Evolutionary conservation across 1,140 invertebrate genomes (phyloP), one percentile per base, ranked within the genome.

Genomic region (Penaeus indicus): DNA sequence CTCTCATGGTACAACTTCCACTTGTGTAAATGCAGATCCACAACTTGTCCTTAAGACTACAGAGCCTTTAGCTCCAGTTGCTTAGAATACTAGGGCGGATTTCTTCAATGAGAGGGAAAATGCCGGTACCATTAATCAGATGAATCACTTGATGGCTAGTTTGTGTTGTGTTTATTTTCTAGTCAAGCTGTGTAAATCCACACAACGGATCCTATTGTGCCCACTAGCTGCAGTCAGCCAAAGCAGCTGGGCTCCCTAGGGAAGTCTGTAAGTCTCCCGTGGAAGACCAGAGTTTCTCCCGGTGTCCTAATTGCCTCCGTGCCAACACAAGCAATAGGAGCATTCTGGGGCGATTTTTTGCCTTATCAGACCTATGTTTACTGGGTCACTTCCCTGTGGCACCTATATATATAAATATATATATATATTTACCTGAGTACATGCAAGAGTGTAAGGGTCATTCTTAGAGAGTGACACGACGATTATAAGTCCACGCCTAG

Each of bases 101-200:
- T 64, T 69, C 63, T 32, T 61, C 32, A 4, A 42, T 7, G 63
- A 38, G 47, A 42, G n/a, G 42, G 38, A 69, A 67, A 69, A n/a
- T 67, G 81, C 81, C 81, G 38, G 47, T 64, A 69, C 81, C 63
- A 67, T 64, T 67, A 18, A 67, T 18, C 67, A 84, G 32, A 69
- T 67, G 64, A 84, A 67, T 69, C 81, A 84, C 81, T 84, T 84
- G 81, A 67, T 84, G 62, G 81, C 62, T 64, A 47, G 64, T 67
- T 64, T 47, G 22, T 84, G 81, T 84, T 84, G 81, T 84, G 81
- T 84, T 84, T 69, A 84, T 84, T 84, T 84, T 84, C 81, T 84
- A 84, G 81, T 84, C 81, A 84, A 69, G 81, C 81, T 84, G 81
- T 84, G 81, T 64, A 69, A 42, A 38, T 69, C 63, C 81, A 84